Base-by-base conservation (phyloP, 1,140 invertebrate species). In the Formica selysi region DNA sequence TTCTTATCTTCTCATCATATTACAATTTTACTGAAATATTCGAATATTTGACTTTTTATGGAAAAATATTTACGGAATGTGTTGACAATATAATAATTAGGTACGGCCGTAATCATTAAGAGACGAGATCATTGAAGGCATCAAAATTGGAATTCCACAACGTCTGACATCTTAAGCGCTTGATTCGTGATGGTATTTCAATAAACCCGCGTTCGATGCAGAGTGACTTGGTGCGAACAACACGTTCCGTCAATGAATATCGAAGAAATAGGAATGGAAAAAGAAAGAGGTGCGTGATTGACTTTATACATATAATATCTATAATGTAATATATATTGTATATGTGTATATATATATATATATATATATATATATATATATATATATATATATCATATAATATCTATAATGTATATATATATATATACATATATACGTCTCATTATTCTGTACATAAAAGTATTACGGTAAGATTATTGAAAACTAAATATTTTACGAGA, bases 61-160 rank as follows among this genome's bases (percentile, higher is more conserved):
- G 32, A 11, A 36, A 61, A 76, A 87, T 57, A 44, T 70, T 51
- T 32, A 41, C 13, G 62, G 83, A 90, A 91, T 89, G 67, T 78
- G 61, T 79, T 26, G 76, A 89, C 76, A 78, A 26, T 41, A 51
- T 57, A 59, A 84, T 91, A 91, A 92, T 92, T 92, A 92, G 89
- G 26, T 62, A 11, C 68, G 48, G 48, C 65, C 83, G 79, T 90
- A 86, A 90, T 91, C 87, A 71, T 87, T 22, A 79, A 73, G 76
- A 71, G 65, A 84, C 62, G 78, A 84, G 57, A 67, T 86, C 76
- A 48, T 89, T 65, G 62, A 48, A 22, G 65, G 76, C 70, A 83
- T 91, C 84, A 80, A 92, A 92, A 92, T 92, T 92, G 91, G 61
- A 92, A 93, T 92, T 93, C 91, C 88, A 61, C 70, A 22, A 54